A percentile compares a stretch with the other conserved stretches of the same genome.
Conservation (phyloP, 2,113 vertebrate genomes). For the Notechis scutatus region DNA sequence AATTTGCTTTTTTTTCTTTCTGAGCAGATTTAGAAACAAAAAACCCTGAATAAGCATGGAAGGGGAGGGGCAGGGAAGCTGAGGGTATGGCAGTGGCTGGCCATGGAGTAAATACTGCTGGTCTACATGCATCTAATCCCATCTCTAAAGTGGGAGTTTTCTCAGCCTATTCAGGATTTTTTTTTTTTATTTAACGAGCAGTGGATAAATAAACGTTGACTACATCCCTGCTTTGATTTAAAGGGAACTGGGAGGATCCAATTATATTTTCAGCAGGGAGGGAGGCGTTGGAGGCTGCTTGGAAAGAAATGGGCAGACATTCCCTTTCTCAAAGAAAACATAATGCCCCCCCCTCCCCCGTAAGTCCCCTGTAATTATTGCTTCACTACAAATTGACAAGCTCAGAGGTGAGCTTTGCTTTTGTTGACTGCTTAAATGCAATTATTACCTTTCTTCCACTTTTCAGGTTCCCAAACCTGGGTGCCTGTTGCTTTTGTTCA, state of each 20-base stretch:
- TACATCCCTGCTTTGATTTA: conserved; percentile 72
- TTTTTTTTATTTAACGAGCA: conserved; percentile 72
- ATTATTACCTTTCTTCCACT: conserved; percentile 76
- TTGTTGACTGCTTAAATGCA: conserved; percentile 72
- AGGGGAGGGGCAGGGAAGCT: conserved; percentile 48
- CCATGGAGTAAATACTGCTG: conserved; percentile 49
- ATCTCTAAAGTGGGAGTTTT: conserved; percentile 74
- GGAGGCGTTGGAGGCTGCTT: neutral
- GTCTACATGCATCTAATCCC: conserved; percentile 74
- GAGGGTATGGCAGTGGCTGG: conserved; percentile 49
- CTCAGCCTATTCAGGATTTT: conserved; percentile 64
- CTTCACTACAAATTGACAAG: conserved; percentile 69
- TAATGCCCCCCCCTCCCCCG: conserved; percentile 59
- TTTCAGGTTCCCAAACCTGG: conserved; percentile 60
- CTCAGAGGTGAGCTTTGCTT: conserved; percentile 72
- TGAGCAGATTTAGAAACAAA: conserved; percentile 80
- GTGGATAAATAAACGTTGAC: conserved; percentile 77
- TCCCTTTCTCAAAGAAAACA: conserved; percentile 74
- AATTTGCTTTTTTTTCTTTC: conserved; percentile 79
- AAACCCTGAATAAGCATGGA: conserved; percentile 69
- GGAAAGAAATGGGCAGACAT: conserved; percentile 44
- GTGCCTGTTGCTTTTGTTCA: conserved; percentile 46
- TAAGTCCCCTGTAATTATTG: conserved; percentile 65
- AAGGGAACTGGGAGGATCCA: conserved; percentile 69
- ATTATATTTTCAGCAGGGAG: conserved; percentile 71